A percentile compares a stretch with the other conserved stretches of the same genome.
Evolutionary conservation across 2,113 vertebrate species (phyloP).

Genomic region (Nannobrachium achirus): DNA sequence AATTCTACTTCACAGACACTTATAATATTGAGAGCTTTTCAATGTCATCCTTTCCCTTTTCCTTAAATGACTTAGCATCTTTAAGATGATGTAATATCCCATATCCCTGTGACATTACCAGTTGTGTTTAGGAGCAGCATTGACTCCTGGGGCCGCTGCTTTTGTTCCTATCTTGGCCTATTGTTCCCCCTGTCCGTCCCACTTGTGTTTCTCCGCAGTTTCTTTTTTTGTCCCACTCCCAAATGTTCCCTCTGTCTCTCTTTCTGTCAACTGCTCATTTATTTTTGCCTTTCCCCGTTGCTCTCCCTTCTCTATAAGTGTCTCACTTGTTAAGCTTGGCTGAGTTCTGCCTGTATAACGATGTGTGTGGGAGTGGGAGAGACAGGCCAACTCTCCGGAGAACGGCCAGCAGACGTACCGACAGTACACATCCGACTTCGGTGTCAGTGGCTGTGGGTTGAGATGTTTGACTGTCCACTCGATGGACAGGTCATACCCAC

Average conservation of each 20-base stretch:
- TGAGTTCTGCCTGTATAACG: constrained; percentile 11
- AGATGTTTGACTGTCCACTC: constrained; percentile 52
- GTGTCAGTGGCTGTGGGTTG: constrained; percentile 50
- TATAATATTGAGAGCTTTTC: too few species aligned
- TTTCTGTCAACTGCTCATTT: not conserved
- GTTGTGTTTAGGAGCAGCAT: too few species aligned
- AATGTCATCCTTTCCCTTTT: too few species aligned
- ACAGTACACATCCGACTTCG: constrained; percentile 50
- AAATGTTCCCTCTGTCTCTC: not conserved
- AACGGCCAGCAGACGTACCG: constrained; percentile 35
- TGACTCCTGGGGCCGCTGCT: not conserved
- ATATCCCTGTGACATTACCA: too few species aligned
- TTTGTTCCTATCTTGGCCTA: not conserved
- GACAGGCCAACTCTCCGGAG: constrained; percentile 42
- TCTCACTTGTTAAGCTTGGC: constrained; percentile 17
- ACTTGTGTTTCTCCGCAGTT: not conserved
- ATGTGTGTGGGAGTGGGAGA: constrained; percentile 1
- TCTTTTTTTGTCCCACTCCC: too few species aligned
- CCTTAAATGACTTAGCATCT: too few species aligned
- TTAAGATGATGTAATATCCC: too few species aligned
- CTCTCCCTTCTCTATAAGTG: constrained; percentile 8
- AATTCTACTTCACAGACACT: too few species aligned
- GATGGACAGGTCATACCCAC: constrained; percentile 32
- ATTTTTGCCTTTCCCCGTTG: not conserved
- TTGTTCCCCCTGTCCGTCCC: not conserved